A percentile compares a stretch with the other conserved stretches of the same genome.
These are phyloP conservation scores for Todiramphus chloris DNA, from an alignment of 2,113 vertebrate species.

Conservation along the genomic window DNA sequence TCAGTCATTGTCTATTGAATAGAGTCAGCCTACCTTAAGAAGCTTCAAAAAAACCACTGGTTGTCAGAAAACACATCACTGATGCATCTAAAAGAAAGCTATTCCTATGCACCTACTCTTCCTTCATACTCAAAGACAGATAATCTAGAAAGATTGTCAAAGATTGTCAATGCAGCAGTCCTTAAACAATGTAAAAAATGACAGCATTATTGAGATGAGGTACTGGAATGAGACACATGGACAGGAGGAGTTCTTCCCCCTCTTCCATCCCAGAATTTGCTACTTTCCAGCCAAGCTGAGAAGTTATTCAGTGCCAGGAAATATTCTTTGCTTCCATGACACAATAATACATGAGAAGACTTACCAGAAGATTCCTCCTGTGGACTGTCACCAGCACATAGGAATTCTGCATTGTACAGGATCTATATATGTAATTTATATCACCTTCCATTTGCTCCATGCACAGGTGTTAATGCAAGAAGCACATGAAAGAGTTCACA, in stretches of 20 bases:
- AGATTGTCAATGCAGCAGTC: not conserved
- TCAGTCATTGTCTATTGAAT: not conserved
- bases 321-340: not conserved
- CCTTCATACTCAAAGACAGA: not conserved
- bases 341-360: not conserved
- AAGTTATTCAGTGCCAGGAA: not conserved
- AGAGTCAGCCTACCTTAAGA: not conserved
- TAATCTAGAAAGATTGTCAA: not conserved
- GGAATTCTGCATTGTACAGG: not conserved
- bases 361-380: not conserved
- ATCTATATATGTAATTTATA: not conserved
- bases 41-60: not conserved
- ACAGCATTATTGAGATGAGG: not conserved
- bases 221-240: not conserved
- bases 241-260: not conserved
- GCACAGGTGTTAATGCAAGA: not conserved
- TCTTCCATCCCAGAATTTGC: not conserved
- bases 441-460: not conserved
- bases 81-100: not conserved
- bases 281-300: not conserved
- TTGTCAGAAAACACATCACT: not conserved
- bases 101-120: not conserved
- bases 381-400: not conserved
- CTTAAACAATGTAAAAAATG: not conserved
- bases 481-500: not conserved